Evolutionary conservation across 2,888 invertebrate species (phyloP).

Genomic region (Malacosoma neustria): DNA sequence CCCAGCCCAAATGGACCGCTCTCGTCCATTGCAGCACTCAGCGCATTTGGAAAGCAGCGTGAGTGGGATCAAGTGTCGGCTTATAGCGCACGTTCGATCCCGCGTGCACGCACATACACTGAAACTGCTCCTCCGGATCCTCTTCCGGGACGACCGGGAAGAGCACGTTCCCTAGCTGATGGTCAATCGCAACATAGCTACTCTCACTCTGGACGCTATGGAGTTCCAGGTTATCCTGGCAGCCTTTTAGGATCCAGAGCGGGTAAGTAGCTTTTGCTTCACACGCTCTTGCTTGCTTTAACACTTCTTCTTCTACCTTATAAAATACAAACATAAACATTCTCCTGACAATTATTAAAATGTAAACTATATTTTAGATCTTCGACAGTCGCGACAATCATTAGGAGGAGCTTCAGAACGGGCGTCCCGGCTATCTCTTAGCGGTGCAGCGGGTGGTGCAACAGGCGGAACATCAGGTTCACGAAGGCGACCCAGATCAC

Average conservation of each 20-base stretch:
- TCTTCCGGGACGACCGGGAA: constrained; percentile 84
- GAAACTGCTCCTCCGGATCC: constrained; percentile 79
- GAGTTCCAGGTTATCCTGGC: constrained; percentile 83
- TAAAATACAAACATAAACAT: no score
- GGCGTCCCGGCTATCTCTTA: constrained; percentile 84
- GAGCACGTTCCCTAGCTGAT: constrained; percentile 88
- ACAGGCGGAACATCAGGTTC: constrained; percentile 77
- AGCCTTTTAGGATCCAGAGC: constrained; percentile 72
- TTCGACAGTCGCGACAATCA: constrained; percentile 90
- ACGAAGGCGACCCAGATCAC: constrained; percentile 83
- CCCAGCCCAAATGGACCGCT: constrained; percentile 87
- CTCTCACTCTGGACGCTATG: constrained; percentile 87
- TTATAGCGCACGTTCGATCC: constrained; percentile 92
- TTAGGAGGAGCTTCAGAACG: constrained; percentile 88
- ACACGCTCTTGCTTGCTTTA: constrained; percentile 13
- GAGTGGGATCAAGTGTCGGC: constrained; percentile 85
- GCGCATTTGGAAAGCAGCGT: constrained; percentile 89
- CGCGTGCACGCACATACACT: constrained; percentile 88
- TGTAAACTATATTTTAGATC: constrained; percentile 75
- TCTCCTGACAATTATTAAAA: no score
- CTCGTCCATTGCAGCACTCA: constrained; percentile 87
- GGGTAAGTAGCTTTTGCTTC: constrained; percentile 42
- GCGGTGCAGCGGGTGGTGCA: constrained; percentile 78
- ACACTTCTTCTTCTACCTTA: no score
- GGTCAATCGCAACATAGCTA: constrained; percentile 94